phyloP scores from a whole-genome alignment of 2,113 vertebrate species.

The Nicator chloris region DNA sequence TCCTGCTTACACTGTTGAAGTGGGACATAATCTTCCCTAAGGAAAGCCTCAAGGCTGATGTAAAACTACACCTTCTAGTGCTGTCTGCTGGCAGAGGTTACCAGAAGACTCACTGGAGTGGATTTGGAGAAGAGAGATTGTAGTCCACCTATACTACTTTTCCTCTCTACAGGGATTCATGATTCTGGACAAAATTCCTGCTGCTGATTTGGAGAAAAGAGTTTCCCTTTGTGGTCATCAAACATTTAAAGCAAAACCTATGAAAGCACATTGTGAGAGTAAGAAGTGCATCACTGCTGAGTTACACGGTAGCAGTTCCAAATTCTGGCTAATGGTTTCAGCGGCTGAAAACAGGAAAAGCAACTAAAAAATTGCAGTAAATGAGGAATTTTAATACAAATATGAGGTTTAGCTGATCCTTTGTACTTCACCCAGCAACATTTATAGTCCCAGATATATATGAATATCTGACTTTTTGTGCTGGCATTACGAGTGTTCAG shows the following conservation, averaged over 20 bases:
- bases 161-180: not conserved
- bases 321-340: not conserved
- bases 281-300: not conserved
- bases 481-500: not conserved
- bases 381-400: not conserved
- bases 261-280: not conserved
- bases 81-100: not conserved
- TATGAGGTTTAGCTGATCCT: not conserved
- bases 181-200: not conserved
- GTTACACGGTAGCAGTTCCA: not conserved
- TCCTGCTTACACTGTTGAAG: not conserved
- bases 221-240: not conserved
- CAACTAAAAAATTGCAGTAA: not conserved
- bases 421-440: not conserved
- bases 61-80: not conserved
- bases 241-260: not conserved
- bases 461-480: not conserved
- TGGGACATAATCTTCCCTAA: not conserved
- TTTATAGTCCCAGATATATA: not conserved
- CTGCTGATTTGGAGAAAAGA: not conserved
- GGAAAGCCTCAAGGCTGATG: not conserved
- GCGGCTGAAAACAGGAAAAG: not conserved
- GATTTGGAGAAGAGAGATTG: not conserved
- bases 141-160: not conserved
- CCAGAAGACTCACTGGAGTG: not conserved